Conservation (phyloP, 1,140 invertebrate species). For the Augochlora pura region DNA sequence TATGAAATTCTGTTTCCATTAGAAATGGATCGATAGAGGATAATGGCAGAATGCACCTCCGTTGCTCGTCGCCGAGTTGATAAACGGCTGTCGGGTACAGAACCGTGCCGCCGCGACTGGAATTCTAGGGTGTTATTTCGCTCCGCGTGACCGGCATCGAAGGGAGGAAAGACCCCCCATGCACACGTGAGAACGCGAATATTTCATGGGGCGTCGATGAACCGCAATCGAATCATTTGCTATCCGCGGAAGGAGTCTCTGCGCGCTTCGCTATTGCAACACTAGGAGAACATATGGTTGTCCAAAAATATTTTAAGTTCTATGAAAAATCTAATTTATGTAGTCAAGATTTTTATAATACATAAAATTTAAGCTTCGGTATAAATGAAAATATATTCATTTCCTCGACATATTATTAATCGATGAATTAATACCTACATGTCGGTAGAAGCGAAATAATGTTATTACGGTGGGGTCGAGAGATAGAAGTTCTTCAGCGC, state of each 20-base stretch:
- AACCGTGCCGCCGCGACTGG: not conserved
- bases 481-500: not conserved
- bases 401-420: no score
- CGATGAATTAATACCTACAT: no score
- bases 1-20: constrained; percentile 15
- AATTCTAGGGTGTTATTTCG: constrained; percentile 40
- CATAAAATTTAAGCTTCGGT: no score
- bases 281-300: no score
- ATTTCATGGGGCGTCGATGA: not conserved
- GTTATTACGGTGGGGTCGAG: no score
- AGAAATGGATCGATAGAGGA: constrained; percentile 5
- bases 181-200: constrained; percentile 22
- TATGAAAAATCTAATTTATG: no score
- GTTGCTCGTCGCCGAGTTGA: constrained; percentile 10
- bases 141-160: not conserved
- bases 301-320: no score
- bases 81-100: constrained; percentile 16
- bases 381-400: no score
- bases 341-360: no score
- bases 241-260: not conserved
- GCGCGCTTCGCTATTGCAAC: not conserved
- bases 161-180: not conserved
- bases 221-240: not conserved
- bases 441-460: no score
- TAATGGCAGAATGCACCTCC: not conserved